Conservation (phyloP, 2,797 vertebrate genomes). For the Acestrorhynchus altus region DNA sequence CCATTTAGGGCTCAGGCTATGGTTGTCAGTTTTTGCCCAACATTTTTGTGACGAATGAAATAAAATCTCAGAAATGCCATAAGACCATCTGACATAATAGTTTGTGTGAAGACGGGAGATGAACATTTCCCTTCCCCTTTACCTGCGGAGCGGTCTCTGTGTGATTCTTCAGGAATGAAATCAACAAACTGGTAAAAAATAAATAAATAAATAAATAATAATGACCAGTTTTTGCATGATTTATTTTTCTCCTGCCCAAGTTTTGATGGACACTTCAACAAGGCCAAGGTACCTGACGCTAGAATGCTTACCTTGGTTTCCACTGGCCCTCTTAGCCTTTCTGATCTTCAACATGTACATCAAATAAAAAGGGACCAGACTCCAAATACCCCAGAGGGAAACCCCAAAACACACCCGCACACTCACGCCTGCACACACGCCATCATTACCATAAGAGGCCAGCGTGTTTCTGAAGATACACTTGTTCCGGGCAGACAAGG, state of each 20-base stretch:
- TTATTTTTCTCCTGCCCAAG: not conserved
- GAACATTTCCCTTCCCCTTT: constrained; percentile 41
- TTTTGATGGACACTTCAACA: constrained; percentile 14
- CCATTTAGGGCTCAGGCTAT: constrained; percentile 82
- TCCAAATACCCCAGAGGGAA: constrained; percentile 61
- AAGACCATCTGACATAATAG: constrained; percentile 79
- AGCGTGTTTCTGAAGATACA: constrained; percentile 96
- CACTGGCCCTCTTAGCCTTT: constrained; percentile 57
- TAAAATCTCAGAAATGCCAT: constrained; percentile 82
- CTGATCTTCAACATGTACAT: constrained; percentile 62
- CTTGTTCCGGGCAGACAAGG: constrained; percentile 81
- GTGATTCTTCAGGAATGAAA: not conserved
- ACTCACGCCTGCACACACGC: constrained; percentile 57
- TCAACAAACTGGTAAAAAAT: too few species aligned
- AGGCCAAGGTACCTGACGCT: constrained; percentile 25
- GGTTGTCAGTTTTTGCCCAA: constrained; percentile 81
- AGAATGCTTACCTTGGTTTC: constrained; percentile 59
- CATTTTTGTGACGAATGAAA: constrained; percentile 80
- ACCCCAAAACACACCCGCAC: constrained; percentile 51
- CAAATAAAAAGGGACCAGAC: constrained; percentile 44
- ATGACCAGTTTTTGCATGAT: not conserved
- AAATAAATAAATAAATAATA: not conserved
- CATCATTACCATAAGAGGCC: constrained; percentile 94
- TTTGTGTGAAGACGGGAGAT: constrained; percentile 61
- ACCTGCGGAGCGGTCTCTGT: not conserved